Percentiles rank a stretch among this genome's conserved stretches.
These are phyloP conservation scores for Acronicta psi DNA, from an alignment of 2,888 invertebrate genomes.

Conservation along the genomic window DNA sequence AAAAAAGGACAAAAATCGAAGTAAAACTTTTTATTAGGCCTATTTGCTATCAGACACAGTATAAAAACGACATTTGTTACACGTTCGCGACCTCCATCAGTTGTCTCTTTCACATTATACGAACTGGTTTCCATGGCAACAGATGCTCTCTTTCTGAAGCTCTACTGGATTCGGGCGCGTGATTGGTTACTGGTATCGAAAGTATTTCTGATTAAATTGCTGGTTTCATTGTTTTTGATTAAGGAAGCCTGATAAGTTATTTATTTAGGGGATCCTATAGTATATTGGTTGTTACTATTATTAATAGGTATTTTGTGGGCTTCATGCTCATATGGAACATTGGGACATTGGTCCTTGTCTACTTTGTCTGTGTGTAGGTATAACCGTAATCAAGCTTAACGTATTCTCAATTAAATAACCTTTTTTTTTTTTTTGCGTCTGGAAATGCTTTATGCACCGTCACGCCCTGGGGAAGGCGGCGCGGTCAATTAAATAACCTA, in stretches of 20 bases:
- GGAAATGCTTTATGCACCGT: too few species aligned
- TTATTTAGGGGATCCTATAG: conserved; percentile 29
- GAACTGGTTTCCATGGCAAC: conserved; percentile 28
- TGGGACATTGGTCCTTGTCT: too few species aligned
- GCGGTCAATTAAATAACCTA: too few species aligned
- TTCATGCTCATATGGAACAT: not conserved
- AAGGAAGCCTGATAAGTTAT: conserved; percentile 8
- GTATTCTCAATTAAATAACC: too few species aligned
- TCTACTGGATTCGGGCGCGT: conserved; percentile 29
- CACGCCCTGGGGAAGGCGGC: too few species aligned
- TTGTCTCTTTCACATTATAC: conserved; percentile 26
- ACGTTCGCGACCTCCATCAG: conserved; percentile 8
- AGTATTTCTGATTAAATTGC: conserved; percentile 35
- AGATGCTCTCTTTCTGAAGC: conserved; percentile 39
- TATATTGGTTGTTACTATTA: not conserved
- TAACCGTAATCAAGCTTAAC: too few species aligned
- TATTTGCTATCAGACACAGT: conserved; percentile 1
- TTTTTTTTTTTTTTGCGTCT: too few species aligned
- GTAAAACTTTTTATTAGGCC: not conserved
- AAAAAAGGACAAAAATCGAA: not conserved
- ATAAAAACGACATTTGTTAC: conserved; percentile 25
- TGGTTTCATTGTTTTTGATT: conserved; percentile 18
- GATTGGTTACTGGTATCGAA: conserved; percentile 39
- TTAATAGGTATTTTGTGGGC: conserved; percentile 3
- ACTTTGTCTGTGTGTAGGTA: too few species aligned